Evolutionary conservation across 2,797 vertebrate genomes (phyloP), one percentile per base, ranked within the genome.

Genomic region (Coendou prehensilis): DNA sequence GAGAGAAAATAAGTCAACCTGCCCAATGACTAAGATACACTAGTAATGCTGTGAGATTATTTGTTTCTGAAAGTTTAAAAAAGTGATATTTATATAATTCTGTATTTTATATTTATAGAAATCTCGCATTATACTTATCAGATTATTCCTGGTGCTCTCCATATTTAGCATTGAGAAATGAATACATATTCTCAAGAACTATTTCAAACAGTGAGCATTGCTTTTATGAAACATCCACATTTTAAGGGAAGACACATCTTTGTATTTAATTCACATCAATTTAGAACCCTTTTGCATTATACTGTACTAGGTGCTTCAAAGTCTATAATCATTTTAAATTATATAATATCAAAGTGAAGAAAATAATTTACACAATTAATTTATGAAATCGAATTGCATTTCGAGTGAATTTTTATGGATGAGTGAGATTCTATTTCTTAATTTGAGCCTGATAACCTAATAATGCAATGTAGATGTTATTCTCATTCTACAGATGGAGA

Each of bases 21-120:
- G 97, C 78, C 41, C 92, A 97, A 87, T 90, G 54, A 81, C 87
- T 97, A 97, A 79, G 57, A 54, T 91, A 84, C 67, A 93, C 96
- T 92, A 54, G 85, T 91, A 76, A 91, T 93, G 41, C 61, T 89
- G 23, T 88, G 87, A 81, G 64, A 57, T 41, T 71, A 4, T 56
- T 92, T 93, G 86, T 96, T 94, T 87, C 76, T 92, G 69, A 95
- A 90, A 87, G 50, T 54, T 57, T 17, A 30, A 47, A 64, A 89
- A 93, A 71, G 9, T 9, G 5, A 7, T 75, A 80, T 67, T 28
- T 75, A 69, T 75, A 45, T 54, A 82, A 76, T 61, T 81, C 73
- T 69, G 0, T 73, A 61, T 82, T 89, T 97, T 81, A 83, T 20
- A 54, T 67, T 91, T 91, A 11, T 5, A 88, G 54, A 78, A 81